Evolutionary conservation across 2,888 invertebrate species (phyloP).

Genomic region (Dolichopus griseipennis): DNA sequence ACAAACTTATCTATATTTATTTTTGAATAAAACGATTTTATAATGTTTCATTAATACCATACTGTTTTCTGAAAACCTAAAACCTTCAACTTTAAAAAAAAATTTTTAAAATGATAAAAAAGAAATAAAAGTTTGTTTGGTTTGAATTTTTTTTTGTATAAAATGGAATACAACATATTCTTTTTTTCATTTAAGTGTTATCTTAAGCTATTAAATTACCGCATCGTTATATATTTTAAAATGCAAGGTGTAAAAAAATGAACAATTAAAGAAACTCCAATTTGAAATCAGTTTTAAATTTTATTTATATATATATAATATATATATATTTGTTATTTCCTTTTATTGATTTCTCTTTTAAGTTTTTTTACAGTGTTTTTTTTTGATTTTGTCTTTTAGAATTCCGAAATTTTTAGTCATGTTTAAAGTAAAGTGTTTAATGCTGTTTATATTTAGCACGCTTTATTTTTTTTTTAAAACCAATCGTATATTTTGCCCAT

Average conservation of each 20-base stretch:
- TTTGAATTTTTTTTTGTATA: too few relatives aligned
- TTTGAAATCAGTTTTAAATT: not conserved
- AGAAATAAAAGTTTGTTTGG: too few relatives aligned
- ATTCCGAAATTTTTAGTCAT: not conserved
- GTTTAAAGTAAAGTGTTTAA: constrained; percentile 6
- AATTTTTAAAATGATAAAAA: too few relatives aligned
- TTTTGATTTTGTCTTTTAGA: not conserved
- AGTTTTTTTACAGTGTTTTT: too few relatives aligned
- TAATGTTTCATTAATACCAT: too few relatives aligned
- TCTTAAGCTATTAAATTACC: not conserved
- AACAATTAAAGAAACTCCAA: not conserved
- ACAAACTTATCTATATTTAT: too few relatives aligned
- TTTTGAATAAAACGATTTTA: too few relatives aligned
- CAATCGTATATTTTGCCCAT: not conserved
- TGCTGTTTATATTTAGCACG: constrained; percentile 6
- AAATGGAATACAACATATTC: too few relatives aligned
- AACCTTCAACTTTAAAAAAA: too few relatives aligned
- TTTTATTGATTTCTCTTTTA: too few relatives aligned
- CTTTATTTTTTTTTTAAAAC: not conserved
- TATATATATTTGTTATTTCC: not conserved
- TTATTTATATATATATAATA: not conserved
- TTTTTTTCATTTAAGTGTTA: too few relatives aligned
- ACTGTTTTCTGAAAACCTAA: too few relatives aligned
- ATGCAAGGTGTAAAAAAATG: not conserved
- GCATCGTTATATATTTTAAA: not conserved